Evolutionary conservation across 2,797 vertebrate genomes (phyloP), one percentile per base, ranked within the genome.

Genomic region (Ceryle rudis): DNA sequence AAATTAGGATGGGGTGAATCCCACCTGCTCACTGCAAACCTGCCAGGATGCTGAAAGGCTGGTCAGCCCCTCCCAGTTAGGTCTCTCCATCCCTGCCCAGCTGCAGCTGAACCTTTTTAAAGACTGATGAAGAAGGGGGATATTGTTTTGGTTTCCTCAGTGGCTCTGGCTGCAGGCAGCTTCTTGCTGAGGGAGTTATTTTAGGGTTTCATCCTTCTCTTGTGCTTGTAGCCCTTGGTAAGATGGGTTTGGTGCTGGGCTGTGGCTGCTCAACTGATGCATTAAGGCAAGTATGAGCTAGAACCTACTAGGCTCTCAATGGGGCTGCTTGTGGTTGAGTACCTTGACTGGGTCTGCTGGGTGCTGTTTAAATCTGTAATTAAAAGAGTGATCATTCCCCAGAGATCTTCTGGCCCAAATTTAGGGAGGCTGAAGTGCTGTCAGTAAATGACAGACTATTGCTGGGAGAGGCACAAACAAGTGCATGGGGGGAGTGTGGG

Each of bases 221-320:
- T 31, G 17, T 11, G 22, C 20, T 89, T 0, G 1, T 19, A 69
- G 18, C 16, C 20, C 6, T 41, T 0, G 2, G 28, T 23, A 18
- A 29, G 44, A 22, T 0, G 1, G 47, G 35, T 16, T 90, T 0
- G 4, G 41, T 9, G 2, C 37, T 55, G 37, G 1, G 19, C n/a
- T 33, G 31, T 6, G n/a, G 77, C 26, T 42, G 39, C 25, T 51
- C 14, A 20, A 1, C 3, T 7, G 37, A 7, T 4, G 71, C 15
- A 3, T 0, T 0, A 75, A 81, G 29, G 31, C 29, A 42, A 78
- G 22, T 10, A 41, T 41, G 75, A 41, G 57, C 20, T 15, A 51
- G 60, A 54, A 23, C 8, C 70, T 1, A 0, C 52, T 33, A 6
- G 7, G 75, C 11, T 55, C 28, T n/a, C 0, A 2, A 2, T 0